Percentiles rank a stretch among this genome's conserved stretches.
Conservation (phyloP, 2,888 invertebrate genomes). For the Lepidochitona cinerea region DNA sequence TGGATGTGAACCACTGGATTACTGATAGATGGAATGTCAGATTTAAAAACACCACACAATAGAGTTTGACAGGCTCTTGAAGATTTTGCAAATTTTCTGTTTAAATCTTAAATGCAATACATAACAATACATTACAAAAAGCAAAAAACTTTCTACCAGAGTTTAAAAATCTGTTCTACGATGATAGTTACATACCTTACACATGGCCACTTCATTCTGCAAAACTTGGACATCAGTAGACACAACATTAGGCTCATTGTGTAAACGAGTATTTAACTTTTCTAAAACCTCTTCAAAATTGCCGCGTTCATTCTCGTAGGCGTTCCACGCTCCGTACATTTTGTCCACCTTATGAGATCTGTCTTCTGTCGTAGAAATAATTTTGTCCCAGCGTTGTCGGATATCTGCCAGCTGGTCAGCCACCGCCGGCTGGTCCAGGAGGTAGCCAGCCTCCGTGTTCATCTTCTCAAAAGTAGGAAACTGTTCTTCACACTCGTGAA, state of each 20-base stretch:
- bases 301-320: constrained; percentile 52
- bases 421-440: constrained; percentile 64
- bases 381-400: constrained; percentile 59
- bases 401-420: constrained; percentile 54
- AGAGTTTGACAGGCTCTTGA: too few species aligned
- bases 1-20: too few species aligned
- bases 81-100: too few species aligned
- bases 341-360: constrained; percentile 56
- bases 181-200: constrained; percentile 57
- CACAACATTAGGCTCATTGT: constrained; percentile 53
- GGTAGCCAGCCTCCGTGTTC: constrained; percentile 60
- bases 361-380: constrained; percentile 54
- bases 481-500: constrained; percentile 83
- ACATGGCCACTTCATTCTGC: constrained; percentile 61
- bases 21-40: too few species aligned
- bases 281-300: constrained; percentile 56
- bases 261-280: constrained; percentile 47
- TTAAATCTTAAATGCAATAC: too few species aligned
- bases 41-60: too few species aligned
- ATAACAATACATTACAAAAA: too few species aligned
- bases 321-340: constrained; percentile 60
- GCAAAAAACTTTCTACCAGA: too few species aligned
- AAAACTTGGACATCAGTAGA: constrained; percentile 60
- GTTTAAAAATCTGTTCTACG: too few species aligned
- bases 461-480: constrained; percentile 63